These are phyloP conservation scores for Cotesia chilonis DNA, from an alignment of 1,140 invertebrate species.

Conservation along the genomic window DNA sequence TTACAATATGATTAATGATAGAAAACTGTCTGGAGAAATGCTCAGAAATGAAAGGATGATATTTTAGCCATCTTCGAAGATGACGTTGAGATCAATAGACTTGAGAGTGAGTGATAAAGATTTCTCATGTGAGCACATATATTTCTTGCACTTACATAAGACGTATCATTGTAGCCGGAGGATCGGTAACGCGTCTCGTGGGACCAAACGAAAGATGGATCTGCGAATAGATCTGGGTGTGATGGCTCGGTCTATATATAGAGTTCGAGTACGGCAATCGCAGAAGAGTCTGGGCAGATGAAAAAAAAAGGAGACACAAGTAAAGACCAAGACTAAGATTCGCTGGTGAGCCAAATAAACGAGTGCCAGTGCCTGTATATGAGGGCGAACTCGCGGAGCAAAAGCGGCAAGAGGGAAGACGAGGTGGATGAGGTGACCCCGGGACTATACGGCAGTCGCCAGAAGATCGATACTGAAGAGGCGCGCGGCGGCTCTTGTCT, in stretches of 20 bases:
- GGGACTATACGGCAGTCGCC: slow-evolving; percentile 51
- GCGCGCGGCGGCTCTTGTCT: slow-evolving; percentile 56
- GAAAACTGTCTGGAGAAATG: neutral
- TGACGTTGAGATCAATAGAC: slow-evolving; percentile 4
- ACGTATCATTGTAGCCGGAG: slow-evolving; percentile 10
- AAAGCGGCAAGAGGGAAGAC: slow-evolving; percentile 34
- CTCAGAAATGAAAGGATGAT: neutral
- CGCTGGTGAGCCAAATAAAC: slow-evolving; percentile 20
- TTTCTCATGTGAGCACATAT: slow-evolving; percentile 17
- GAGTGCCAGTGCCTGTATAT: neutral
- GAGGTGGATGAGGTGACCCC: slow-evolving; percentile 60
- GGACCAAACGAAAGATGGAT: slow-evolving; percentile 37
- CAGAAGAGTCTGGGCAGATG: slow-evolving; percentile 27
- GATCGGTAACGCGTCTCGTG: slow-evolving; percentile 31
- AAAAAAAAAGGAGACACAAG: slow-evolving; percentile 36
- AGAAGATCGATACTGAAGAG: slow-evolving; percentile 62
- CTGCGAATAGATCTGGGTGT: slow-evolving; percentile 28
- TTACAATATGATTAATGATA: too few relatives aligned
- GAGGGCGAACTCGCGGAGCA: slow-evolving; percentile 18
- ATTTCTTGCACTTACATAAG: slow-evolving; percentile 15
- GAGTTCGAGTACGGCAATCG: slow-evolving; percentile 14
- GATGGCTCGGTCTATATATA: slow-evolving; percentile 25
- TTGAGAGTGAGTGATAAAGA: slow-evolving; percentile 13
- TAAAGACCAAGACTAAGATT: slow-evolving; percentile 51
- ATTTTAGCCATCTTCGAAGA: neutral